These are phyloP conservation scores for Pseudopipra pipra DNA, from an alignment of 2,113 vertebrate species.

Conservation along the genomic window DNA sequence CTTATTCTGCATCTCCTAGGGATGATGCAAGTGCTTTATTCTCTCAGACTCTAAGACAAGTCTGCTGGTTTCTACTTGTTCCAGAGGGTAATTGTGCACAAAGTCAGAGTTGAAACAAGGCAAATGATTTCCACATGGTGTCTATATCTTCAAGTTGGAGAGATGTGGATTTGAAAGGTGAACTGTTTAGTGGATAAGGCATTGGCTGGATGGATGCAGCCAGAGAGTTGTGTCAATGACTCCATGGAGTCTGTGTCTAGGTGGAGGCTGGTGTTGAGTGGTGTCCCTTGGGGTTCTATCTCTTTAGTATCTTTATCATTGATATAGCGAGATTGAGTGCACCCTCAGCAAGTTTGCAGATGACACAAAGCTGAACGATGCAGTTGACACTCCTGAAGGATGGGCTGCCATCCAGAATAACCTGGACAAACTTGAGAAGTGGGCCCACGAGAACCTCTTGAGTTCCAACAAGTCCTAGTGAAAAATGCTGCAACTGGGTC, in stretches of 20 bases:
- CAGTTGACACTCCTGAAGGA: background rate
- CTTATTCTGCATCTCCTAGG: background rate
- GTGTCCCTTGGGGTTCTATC: background rate
- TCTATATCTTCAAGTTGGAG: background rate
- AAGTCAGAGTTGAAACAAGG: background rate
- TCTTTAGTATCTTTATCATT: background rate
- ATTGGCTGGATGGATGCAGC: background rate
- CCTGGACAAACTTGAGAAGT: background rate
- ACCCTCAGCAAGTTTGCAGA: background rate
- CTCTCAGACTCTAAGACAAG: background rate
- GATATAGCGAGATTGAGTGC: background rate
- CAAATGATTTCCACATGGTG: background rate
- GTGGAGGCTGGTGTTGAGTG: background rate
- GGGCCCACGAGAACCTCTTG: background rate
- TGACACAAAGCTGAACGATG: rapidly evolving
- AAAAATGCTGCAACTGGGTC: background rate
- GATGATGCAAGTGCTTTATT: background rate
- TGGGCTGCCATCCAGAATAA: background rate
- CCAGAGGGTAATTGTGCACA: background rate
- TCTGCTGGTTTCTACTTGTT: background rate
- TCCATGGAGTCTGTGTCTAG: background rate
- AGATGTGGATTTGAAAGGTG: background rate
- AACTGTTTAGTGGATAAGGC: background rate
- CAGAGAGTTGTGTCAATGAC: background rate
- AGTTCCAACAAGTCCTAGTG: background rate